phyloP scores from a whole-genome alignment of 2,888 invertebrate genomes.

The Rotaria sp. region DNA sequence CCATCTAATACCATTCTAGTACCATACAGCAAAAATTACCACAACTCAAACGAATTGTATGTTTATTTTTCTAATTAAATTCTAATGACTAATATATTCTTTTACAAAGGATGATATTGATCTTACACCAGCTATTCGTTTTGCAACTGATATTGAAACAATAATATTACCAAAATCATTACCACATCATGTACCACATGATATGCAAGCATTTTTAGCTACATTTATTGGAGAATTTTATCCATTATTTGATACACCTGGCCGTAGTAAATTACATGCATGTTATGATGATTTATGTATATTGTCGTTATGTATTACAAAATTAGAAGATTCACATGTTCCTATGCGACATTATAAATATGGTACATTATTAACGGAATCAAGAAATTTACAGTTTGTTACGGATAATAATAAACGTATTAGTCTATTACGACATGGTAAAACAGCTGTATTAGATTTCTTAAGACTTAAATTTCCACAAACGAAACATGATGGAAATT shows the following conservation, averaged over 20 bases:
- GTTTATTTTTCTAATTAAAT: background rate
- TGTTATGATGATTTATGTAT: conserved; percentile 17
- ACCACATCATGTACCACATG: background rate
- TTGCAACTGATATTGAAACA: background rate
- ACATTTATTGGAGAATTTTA: background rate
- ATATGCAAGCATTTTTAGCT: background rate
- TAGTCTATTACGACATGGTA: background rate
- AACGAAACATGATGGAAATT: conserved; percentile 21
- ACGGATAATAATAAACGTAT: background rate
- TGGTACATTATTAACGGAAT: background rate
- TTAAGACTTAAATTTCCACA: background rate
- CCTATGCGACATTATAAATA: background rate
- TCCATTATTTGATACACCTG: conserved; percentile 11
- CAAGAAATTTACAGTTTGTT: background rate
- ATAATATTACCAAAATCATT: background rate
- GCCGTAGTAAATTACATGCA: background rate
- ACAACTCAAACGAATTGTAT: background rate
- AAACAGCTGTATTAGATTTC: background rate
- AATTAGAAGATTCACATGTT: background rate
- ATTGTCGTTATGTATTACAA: background rate
- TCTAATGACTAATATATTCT: background rate
- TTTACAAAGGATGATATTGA: background rate
- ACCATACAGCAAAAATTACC: background rate
- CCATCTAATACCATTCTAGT: background rate
- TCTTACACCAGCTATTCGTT: background rate